These are phyloP conservation scores for Leiothrix lutea DNA, from an alignment of 2,113 vertebrate species.

Conservation along the genomic window DNA sequence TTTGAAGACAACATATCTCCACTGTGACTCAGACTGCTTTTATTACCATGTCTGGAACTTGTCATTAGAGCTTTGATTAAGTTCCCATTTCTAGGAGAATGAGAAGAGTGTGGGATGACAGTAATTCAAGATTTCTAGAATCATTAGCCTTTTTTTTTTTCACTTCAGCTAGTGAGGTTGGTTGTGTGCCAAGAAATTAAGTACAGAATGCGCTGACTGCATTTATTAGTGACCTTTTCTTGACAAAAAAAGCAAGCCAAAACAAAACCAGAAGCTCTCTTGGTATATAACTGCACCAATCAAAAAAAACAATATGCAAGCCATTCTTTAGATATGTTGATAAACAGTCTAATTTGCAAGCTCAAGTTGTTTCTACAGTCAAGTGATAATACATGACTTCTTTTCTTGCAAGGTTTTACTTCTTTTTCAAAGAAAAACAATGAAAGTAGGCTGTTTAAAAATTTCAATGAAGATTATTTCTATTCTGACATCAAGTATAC, in stretches of 20 bases:
- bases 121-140: neutral
- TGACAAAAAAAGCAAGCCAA: neutral
- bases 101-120: neutral
- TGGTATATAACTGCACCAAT: neutral
- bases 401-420: neutral
- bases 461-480: neutral
- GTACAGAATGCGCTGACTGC: neutral
- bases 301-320: neutral
- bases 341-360: neutral
- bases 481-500: neutral
- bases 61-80: conserved; percentile 29
- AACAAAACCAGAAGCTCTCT: neutral
- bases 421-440: neutral
- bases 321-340: neutral
- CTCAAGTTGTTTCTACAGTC: neutral
- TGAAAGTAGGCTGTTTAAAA: neutral
- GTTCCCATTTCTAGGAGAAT: neutral
- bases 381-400: neutral
- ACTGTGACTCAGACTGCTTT: conserved; percentile 3
- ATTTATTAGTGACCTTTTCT: neutral
- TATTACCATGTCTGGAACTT: conserved; percentile 15
- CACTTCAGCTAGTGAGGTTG: neutral
- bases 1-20: neutral
- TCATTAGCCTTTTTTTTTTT: neutral
- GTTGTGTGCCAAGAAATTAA: neutral